These are phyloP conservation scores for Drosophila truncata DNA, from an alignment of 1,140 invertebrate genomes.

Conservation along the genomic window DNA sequence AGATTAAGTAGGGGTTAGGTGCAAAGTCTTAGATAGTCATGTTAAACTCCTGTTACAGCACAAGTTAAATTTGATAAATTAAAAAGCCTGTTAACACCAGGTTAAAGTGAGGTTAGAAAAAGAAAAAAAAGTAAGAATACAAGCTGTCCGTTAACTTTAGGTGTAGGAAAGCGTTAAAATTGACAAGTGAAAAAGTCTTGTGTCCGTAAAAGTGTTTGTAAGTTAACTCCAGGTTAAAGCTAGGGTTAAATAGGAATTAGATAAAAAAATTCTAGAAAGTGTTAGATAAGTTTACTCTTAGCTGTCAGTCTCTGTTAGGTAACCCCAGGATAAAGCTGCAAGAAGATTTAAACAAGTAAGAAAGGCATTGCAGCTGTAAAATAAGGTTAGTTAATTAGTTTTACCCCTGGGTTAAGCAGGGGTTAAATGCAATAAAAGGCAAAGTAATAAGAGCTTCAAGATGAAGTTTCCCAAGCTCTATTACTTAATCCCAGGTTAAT, in stretches of 20 bases:
- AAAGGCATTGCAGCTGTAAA: not conserved
- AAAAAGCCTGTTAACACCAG: not conserved
- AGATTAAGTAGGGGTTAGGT: too few species aligned
- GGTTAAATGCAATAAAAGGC: too few species aligned
- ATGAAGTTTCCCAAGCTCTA: not conserved
- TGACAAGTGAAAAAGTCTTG: not conserved
- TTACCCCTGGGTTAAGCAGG: not conserved
- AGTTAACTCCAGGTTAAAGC: not conserved
- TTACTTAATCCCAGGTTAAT: not conserved
- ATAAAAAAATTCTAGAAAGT: not conserved
- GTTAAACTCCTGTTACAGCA: not conserved
- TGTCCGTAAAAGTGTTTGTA: not conserved
- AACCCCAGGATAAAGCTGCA: not conserved
- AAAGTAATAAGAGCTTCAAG: not conserved
- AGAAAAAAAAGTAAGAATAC: too few species aligned
- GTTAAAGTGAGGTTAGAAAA: not conserved
- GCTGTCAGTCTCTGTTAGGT: not conserved
- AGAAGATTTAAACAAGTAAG: not conserved
- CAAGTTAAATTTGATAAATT: not conserved
- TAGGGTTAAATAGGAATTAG: not conserved
- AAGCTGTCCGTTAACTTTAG: not conserved
- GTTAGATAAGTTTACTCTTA: not conserved
- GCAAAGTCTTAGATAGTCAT: not conserved
- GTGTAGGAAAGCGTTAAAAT: not conserved
- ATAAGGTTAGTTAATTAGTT: not conserved